These are phyloP conservation scores for Aspidiotus rigidus DNA, from an alignment of 2,888 invertebrate species.

Conservation along the genomic window DNA sequence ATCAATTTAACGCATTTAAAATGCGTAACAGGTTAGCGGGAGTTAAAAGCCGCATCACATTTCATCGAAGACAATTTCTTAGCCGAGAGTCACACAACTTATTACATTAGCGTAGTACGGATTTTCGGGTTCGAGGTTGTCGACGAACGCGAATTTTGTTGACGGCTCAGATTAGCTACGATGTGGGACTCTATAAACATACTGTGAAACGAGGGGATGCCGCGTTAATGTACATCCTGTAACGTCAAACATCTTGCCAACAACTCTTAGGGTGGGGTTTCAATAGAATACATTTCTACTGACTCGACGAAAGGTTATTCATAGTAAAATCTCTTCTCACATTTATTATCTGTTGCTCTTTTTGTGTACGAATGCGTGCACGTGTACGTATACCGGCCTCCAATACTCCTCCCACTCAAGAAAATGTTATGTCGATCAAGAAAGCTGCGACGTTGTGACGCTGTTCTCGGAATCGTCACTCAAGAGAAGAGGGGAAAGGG, in stretches of 20 bases:
- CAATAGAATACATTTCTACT: constrained; percentile 2
- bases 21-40: background rate
- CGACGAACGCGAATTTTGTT: no score
- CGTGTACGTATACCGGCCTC: background rate
- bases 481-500: no score
- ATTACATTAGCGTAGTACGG: background rate
- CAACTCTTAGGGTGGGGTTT: constrained; percentile 18
- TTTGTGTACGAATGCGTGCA: background rate
- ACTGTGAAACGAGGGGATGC: background rate
- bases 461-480: no score
- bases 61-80: background rate
- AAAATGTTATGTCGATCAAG: background rate
- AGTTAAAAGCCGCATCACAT: background rate
- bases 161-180: no score
- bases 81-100: background rate
- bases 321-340: constrained; percentile 18
- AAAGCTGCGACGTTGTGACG: no score
- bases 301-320: constrained; percentile 29
- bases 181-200: no score
- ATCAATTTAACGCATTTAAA: background rate
- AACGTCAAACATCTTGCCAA: constrained; percentile 22
- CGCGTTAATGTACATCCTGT: constrained; percentile 19
- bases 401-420: background rate
- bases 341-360: background rate
- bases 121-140: background rate